A percentile compares a stretch with the other conserved stretches of the same genome.
These are phyloP conservation scores for Leptinotarsa lineolata DNA, from an alignment of 1,140 invertebrate species.

Conservation along the genomic window DNA sequence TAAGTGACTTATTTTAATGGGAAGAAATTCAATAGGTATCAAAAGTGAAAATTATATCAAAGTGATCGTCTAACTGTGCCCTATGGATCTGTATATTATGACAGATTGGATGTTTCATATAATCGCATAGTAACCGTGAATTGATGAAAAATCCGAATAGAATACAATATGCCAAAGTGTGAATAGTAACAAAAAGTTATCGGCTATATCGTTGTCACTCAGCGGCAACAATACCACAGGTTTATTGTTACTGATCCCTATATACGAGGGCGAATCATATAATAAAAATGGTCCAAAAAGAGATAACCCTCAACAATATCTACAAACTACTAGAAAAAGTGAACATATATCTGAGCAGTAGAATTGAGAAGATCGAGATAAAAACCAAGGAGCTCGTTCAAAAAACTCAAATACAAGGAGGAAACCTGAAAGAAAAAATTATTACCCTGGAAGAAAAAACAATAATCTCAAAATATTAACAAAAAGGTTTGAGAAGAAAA, in stretches of 20 bases:
- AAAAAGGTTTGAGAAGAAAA: constrained; percentile 13
- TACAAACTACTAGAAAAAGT: constrained; percentile 6
- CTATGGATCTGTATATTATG: too few relatives aligned
- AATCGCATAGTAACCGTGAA: constrained; percentile 14
- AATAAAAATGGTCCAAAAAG: background rate
- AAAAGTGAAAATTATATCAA: constrained; percentile 15
- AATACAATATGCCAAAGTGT: background rate
- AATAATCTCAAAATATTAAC: background rate
- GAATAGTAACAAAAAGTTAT: constrained; percentile 6
- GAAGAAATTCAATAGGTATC: background rate
- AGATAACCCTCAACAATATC: too few relatives aligned
- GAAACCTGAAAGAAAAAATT: constrained; percentile 15
- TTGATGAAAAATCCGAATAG: background rate
- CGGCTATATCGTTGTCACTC: background rate
- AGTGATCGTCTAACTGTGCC: background rate
- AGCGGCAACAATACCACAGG: background rate
- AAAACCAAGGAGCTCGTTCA: constrained; percentile 14
- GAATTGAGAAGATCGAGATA: constrained; percentile 15
- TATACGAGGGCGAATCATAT: background rate
- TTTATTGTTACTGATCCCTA: background rate
- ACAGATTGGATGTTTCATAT: background rate
- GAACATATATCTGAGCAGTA: background rate
- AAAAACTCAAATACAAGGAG: constrained; percentile 7
- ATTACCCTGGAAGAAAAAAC: constrained; percentile 15
- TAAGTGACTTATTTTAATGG: background rate